Evolutionary conservation across 2,113 vertebrate species (phyloP), one percentile per base, ranked within the genome.

Genomic region (Capra hircus): DNA sequence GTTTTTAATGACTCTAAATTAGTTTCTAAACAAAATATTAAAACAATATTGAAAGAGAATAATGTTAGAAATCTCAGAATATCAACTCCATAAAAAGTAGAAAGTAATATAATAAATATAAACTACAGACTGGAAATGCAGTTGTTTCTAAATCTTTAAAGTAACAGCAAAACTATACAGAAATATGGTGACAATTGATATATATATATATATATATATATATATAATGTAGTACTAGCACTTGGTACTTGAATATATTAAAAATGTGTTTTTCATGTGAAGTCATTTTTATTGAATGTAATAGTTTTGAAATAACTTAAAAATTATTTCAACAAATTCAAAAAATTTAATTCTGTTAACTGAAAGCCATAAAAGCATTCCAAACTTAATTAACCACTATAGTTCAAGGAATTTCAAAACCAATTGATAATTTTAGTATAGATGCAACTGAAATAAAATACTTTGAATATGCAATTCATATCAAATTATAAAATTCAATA

Each of bases 391-490:
- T 98, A 93, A 95, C 43, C 82, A 23, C 77, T 83, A 62, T 9
- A 81, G 33, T 87, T 71, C 90, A 40, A 96, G 74, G 33, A 97
- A 97, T 98, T 90, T 93, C 80, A 96, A 96, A 97, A 93, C 15
- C 2, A 4, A 77, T 57, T 85, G 53, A 50, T 30, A 90, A 96
- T 96, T 97, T 94, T 92, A 48, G 52, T 96, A 67, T 57, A 52
- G 55, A 67, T 53, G 53, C 97, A 96, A 62, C 59, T 88, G 87
- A 90, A 82, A 90, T n/a, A 98, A 97, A 97, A 95, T 93, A 97
- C 52, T 33, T 53, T 80, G 97, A 97, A 93, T 62, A 53, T 74
- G 36, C 60, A 97, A 97, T 98, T 67, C 92, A 97, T 97, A 21
- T 11, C 13, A 91, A 95, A 64, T 52, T 97, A 97, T 87, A 90